phyloP scores from a whole-genome alignment of 1,140 invertebrate species.

The Agrypnia vestita region DNA sequence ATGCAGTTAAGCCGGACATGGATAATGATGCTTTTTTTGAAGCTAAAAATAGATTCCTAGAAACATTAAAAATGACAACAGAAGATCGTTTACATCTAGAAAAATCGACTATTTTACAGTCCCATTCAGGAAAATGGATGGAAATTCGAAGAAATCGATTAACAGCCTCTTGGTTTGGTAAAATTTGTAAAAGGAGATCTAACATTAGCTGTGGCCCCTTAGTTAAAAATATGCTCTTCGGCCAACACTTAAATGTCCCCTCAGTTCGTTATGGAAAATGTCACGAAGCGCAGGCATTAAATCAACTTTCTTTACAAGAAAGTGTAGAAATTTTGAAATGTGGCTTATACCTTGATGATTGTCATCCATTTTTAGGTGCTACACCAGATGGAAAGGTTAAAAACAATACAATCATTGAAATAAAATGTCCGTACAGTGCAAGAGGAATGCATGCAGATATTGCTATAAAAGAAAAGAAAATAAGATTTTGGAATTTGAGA shows the following conservation, averaged over 20 bases:
- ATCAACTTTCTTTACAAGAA: neutral
- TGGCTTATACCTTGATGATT: slow-evolving; percentile 65
- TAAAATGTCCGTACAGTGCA: neutral
- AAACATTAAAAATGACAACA: neutral
- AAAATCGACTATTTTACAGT: slow-evolving; percentile 50
- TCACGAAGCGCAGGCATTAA: neutral
- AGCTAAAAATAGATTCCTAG: neutral
- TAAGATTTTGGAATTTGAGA: too few species aligned
- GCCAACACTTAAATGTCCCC: neutral
- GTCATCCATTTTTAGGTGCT: slow-evolving; percentile 64
- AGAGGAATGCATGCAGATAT: neutral
- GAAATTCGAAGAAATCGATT: slow-evolving; percentile 56
- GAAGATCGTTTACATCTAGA: slow-evolving; percentile 38
- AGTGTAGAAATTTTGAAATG: slow-evolving; percentile 57
- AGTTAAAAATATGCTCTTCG: slow-evolving; percentile 55
- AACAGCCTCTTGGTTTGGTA: slow-evolving; percentile 58
- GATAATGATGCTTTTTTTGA: neutral
- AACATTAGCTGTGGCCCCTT: slow-evolving; percentile 39
- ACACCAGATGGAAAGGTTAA: slow-evolving; percentile 64
- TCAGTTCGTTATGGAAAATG: neutral
- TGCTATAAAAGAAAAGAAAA: too few species aligned
- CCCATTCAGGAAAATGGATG: slow-evolving; percentile 55
- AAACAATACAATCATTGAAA: neutral
- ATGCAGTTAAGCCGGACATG: neutral
- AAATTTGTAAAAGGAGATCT: slow-evolving; percentile 35